Evolutionary conservation across 2,113 vertebrate species (phyloP), one percentile per base, ranked within the genome.

Genomic region (Nansenia antarctica): DNA sequence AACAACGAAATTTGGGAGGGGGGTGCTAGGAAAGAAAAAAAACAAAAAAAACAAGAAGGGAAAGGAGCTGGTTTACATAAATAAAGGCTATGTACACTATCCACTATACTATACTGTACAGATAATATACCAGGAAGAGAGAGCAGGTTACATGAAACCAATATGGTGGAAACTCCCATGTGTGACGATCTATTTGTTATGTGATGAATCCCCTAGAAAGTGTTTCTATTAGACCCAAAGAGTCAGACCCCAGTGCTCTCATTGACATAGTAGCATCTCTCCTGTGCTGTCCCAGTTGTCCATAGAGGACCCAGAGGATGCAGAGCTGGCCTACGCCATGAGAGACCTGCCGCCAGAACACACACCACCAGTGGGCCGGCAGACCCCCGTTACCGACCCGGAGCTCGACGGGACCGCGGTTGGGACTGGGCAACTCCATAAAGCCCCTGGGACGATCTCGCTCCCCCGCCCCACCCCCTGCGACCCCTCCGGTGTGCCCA

Each of bases 251-350:
- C 2, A 53, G 22, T 53, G 14, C 47, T 52, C 20, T 18, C 20
- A 18, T 24, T 53, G 5, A 20, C 49, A 20, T 53, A 0, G 2
- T 20, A 53, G n/a, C 11, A 9, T 27, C n/a, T 34, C 30, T 32
- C n/a, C 32, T 32, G 7, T 22, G 30, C 24, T 60, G 31, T 35
- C 58, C 58, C 20, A 74, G 71, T 92, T 96, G 76, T 86, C 94
- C 80, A 86, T 88, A 34, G 92, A 93, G 24, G 93, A 94, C 52
- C 86, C 88, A 0, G 92, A 94, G 59, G 93, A 94, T 52, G 83
- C 90, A 11, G 92, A 94, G 82, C 80, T 94, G 81, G 89, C 82
- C 68, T 91, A 91, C 63, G 85, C 93, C 67, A 86, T 93, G 78
- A 89, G 78, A 74, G 89, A 92, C 59, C 87, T 89, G 66, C 86